A percentile compares a stretch with the other conserved stretches of the same genome.
These are phyloP conservation scores for Protosalanx chinensis DNA, from an alignment of 2,797 vertebrate genomes.

Conservation along the genomic window DNA sequence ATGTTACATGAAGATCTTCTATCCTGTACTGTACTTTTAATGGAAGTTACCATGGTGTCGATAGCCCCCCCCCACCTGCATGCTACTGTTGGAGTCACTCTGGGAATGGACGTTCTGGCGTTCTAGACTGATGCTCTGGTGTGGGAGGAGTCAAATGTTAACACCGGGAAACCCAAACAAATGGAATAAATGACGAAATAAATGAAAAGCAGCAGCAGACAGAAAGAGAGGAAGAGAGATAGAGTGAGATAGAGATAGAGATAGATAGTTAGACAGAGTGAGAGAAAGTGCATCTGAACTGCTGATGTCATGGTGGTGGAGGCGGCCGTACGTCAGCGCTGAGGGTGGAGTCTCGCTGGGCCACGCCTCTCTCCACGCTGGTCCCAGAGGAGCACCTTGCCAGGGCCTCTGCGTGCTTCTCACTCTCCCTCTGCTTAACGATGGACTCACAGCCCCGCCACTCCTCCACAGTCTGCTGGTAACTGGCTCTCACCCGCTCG, in stretches of 20 bases:
- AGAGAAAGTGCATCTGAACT: neutral
- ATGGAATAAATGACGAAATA: too few relatives aligned
- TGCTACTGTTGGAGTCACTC: slow-evolving; percentile 88
- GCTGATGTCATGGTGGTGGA: neutral
- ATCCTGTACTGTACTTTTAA: neutral
- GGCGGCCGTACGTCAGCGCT: slow-evolving; percentile 83
- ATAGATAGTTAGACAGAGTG: too few relatives aligned
- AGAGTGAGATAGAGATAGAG: too few relatives aligned
- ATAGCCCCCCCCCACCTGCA: slow-evolving; percentile 74
- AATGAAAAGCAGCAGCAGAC: neutral
- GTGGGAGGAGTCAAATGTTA: neutral
- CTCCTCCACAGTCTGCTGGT: slow-evolving; percentile 92
- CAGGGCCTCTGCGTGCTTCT: slow-evolving; percentile 88
- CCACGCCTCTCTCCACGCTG: slow-evolving; percentile 83
- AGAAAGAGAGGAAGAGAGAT: too few relatives aligned
- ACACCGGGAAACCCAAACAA: neutral
- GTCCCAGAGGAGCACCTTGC: slow-evolving; percentile 90
- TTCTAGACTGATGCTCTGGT: slow-evolving; percentile 86
- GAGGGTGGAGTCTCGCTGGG: slow-evolving; percentile 91
- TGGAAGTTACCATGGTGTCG: too few relatives aligned
- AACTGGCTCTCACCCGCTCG: slow-evolving; percentile 79
- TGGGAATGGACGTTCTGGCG: slow-evolving; percentile 80
- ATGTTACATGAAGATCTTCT: neutral
- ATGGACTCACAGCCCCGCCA: slow-evolving; percentile 97
- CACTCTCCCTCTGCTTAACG: slow-evolving; percentile 87